Evolutionary conservation across 2,888 invertebrate genomes (phyloP), one percentile per base, ranked within the genome.

Genomic region (Spisula subtruncata): DNA sequence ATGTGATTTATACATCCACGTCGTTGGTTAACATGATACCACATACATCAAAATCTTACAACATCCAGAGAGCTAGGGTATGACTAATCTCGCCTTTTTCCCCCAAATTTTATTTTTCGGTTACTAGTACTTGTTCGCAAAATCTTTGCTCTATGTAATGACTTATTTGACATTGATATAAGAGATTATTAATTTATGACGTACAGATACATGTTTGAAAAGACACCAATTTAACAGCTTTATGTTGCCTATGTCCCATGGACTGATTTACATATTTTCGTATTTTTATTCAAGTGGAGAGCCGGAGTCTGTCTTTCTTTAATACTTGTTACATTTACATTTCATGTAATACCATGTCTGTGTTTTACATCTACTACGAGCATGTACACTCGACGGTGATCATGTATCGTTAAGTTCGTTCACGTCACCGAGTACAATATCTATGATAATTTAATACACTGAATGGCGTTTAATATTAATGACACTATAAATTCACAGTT

Each of bases 131-230:
- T 14, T 51, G n/a, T 56, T 66, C 66, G 16, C 25, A 29, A 66
- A 83, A 66, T 71, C 46, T 66, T n/a, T 46, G 66, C n/a, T 6
- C 32, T 10, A 10, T n/a, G 4, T 20, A n/a, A 83, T 66, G 60
- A 83, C 83, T 66, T 51, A 51, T 75, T 85, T 75, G 75, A 75
- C 75, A 85, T 75, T 85, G 79, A 85, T 85, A 85, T 29, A 85
- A 48, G 51, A 75, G 75, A 51, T 79, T 75, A 85, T 85, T 85
- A 85, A 85, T 85, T 85, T 79, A n/a, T 51, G 54, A 85, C 85
- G 54, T 75, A 25, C 48, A 20, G n/a, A n/a, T 75, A 46, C 8
- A 79, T 79, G 75, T 75, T 75, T 51, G 29, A 66, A 66, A 66
- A 66, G 25, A 66, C 60, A 5, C 25, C 20, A 12, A 66, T 25